phyloP scores from a whole-genome alignment of 2,888 invertebrate species.

The Sminthurides aquaticus region DNA sequence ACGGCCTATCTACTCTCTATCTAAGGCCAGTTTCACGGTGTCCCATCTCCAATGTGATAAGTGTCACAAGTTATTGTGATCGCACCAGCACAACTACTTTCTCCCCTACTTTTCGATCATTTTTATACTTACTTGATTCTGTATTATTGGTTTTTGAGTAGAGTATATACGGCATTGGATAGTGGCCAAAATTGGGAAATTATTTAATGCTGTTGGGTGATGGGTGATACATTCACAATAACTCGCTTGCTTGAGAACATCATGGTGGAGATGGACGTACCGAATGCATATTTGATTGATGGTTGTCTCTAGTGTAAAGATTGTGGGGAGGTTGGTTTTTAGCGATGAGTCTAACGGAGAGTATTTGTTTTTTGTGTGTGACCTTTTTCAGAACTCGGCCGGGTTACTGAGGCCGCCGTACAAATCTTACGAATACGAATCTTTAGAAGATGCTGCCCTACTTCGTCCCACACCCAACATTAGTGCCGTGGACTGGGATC shows the following conservation, averaged over 20 bases:
- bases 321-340: neutral
- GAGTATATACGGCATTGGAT: no score
- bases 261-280: constrained; percentile 5
- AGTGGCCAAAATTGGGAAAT: no score
- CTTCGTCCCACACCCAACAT: constrained; percentile 32
- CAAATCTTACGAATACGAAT: constrained; percentile 50
- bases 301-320: neutral
- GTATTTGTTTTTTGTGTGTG: constrained; percentile 2
- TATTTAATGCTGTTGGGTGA: no score
- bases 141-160: no score
- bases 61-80: neutral
- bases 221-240: no score
- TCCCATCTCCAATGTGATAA: constrained; percentile 8
- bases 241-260: no score
- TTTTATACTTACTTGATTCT: no score
- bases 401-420: constrained; percentile 46
- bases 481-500: constrained; percentile 46
- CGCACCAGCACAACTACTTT: neutral
- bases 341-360: neutral
- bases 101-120: neutral
- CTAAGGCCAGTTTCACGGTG: neutral
- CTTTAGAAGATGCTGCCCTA: constrained; percentile 46
- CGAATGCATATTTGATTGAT: neutral
- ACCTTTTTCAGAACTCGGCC: constrained; percentile 37
- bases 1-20: neutral